A percentile compares a stretch with the other conserved stretches of the same genome.
Evolutionary conservation across 2,797 vertebrate genomes (phyloP).

Genomic region (Phoxinus dragarum): DNA sequence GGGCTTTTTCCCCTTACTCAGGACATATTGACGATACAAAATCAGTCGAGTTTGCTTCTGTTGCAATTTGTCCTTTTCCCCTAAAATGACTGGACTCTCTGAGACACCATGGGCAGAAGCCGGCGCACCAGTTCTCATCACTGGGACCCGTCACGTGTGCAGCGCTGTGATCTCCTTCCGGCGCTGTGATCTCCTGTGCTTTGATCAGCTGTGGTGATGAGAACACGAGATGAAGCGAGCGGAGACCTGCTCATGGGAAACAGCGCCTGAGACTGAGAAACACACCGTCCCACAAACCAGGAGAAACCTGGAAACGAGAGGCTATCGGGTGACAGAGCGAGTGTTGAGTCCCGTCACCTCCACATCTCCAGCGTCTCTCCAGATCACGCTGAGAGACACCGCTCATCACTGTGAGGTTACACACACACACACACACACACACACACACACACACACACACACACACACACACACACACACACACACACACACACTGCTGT

Average conservation of each 20-base stretch:
- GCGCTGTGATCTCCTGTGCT: conserved; percentile 62
- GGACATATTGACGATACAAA: no score
- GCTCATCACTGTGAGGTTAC: no score
- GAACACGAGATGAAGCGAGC: conserved; percentile 67
- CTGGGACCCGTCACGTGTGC: conserved; percentile 1
- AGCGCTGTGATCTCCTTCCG: conserved; percentile 49
- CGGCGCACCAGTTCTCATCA: background rate
- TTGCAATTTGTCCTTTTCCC: no score
- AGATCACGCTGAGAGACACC: no score
- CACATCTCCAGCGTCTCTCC: conserved; percentile 67
- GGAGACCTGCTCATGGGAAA: conserved; percentile 70
- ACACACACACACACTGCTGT: conserved; percentile 4
- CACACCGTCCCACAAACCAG: conserved; percentile 70
- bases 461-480: no score
- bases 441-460: no score
- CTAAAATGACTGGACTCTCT: no score
- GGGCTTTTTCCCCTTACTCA: no score
- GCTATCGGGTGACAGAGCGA: conserved; percentile 61
- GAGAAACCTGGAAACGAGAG: conserved; percentile 69
- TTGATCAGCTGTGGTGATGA: conserved; percentile 67
- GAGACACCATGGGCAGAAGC: background rate
- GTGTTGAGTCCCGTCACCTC: conserved; percentile 67
- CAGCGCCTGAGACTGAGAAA: conserved; percentile 31
- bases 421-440: no score
- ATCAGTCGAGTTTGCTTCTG: no score